Evolutionary conservation across 2,797 vertebrate species (phyloP).

Genomic region (Diceros bicornis): DNA sequence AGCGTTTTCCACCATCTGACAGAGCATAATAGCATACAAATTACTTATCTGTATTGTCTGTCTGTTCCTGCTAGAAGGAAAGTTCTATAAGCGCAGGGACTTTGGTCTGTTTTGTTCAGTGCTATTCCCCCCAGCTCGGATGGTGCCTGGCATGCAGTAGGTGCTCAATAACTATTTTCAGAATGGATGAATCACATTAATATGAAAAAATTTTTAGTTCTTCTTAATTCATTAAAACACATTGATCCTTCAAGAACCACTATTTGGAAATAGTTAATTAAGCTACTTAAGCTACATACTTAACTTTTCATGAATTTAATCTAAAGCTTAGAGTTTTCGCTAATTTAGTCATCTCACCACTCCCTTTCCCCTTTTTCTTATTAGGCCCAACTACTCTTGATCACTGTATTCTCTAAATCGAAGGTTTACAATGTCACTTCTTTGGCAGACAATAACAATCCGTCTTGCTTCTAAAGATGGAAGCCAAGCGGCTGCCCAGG

Average conservation of each 20-base stretch:
- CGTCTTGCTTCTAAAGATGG: background rate
- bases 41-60: background rate
- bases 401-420: background rate
- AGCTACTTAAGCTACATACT: background rate
- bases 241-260: background rate
- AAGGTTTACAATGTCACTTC: background rate
- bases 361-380: background rate
- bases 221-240: background rate
- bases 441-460: background rate
- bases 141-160: background rate
- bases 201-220: background rate
- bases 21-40: background rate
- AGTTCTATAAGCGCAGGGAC: background rate
- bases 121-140: background rate
- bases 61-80: background rate
- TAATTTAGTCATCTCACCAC: background rate
- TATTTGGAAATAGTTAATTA: background rate
- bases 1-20: background rate
- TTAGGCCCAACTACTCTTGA: background rate
- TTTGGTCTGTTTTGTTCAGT: background rate
- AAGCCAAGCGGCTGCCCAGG: background rate
- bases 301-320: constrained; percentile 39
- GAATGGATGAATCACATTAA: background rate
- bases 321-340: background rate
- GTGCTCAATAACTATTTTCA: background rate